A percentile compares a stretch with the other conserved stretches of the same genome.
Evolutionary conservation across 2,113 vertebrate genomes (phyloP).

Genomic region (Monopterus albus): DNA sequence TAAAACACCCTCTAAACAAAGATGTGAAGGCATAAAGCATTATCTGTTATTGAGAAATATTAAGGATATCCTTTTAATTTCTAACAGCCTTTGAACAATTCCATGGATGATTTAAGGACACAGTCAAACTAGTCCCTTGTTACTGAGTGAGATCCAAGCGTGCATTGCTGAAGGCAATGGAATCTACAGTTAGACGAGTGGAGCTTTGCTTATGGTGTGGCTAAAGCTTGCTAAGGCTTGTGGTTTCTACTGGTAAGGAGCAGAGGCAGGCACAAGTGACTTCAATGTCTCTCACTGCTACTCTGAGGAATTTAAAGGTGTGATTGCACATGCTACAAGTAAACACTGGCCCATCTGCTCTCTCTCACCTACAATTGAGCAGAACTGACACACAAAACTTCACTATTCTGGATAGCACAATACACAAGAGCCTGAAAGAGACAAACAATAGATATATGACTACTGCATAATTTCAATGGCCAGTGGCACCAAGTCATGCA

Average conservation of each 20-base stretch:
- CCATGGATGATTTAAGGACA: slow-evolving; percentile 26
- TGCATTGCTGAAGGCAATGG: slow-evolving; percentile 49
- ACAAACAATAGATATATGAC: slow-evolving; percentile 16
- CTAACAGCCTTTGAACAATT: slow-evolving; percentile 21
- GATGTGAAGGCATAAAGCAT: slow-evolving; percentile 26
- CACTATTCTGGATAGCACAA: not conserved
- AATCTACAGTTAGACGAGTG: slow-evolving; percentile 56
- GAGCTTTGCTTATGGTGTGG: slow-evolving; percentile 29
- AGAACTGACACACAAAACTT: slow-evolving; percentile 22
- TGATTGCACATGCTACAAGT: slow-evolving; percentile 36
- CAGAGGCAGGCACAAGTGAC: slow-evolving; percentile 56
- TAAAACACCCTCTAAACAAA: slow-evolving; percentile 5
- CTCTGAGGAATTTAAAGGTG: slow-evolving; percentile 58
- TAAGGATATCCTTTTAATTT: not conserved
- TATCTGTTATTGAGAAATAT: slow-evolving; percentile 32
- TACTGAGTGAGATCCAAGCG: slow-evolving; percentile 29
- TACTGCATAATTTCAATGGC: slow-evolving; percentile 29
- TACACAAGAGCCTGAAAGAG: slow-evolving; percentile 15
- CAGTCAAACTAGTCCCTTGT: not conserved
- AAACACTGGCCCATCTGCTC: slow-evolving; percentile 42
- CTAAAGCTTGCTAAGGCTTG: slow-evolving; percentile 58
- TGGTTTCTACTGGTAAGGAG: slow-evolving; percentile 52
- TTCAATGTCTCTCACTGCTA: slow-evolving; percentile 32
- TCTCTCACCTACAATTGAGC: slow-evolving; percentile 30
- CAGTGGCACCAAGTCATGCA: slow-evolving; percentile 32